Percentiles rank a stretch among this genome's conserved stretches.
These are phyloP conservation scores for Hylaeus anthracinus DNA, from an alignment of 1,140 invertebrate species.

Conservation along the genomic window DNA sequence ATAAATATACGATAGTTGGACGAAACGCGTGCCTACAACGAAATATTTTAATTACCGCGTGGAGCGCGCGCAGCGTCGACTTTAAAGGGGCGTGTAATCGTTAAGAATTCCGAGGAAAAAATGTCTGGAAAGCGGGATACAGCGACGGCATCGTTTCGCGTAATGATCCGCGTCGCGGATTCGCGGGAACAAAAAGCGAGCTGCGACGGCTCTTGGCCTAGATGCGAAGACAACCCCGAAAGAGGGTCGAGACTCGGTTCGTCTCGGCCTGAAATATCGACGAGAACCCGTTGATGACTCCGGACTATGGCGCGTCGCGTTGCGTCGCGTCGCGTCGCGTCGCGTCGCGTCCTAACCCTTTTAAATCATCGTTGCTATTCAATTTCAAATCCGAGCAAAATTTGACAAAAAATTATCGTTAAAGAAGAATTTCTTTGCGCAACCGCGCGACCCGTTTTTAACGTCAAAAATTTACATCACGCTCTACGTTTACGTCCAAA, in stretches of 20 bases:
- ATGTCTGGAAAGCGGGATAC: constrained; percentile 12
- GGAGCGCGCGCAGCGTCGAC: background rate
- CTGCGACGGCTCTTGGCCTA: constrained; percentile 38
- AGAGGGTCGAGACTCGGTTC: background rate
- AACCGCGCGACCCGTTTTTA: background rate
- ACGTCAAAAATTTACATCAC: too few species aligned
- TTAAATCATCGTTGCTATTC: constrained; percentile 29
- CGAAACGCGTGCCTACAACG: too few species aligned
- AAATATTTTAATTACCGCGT: constrained; percentile 18
- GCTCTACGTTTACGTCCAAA: too few species aligned
- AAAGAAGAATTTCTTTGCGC: background rate
- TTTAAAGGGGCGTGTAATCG: background rate
- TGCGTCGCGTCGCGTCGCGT: background rate
- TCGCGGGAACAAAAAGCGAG: constrained; percentile 30
- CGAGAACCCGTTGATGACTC: constrained; percentile 20
- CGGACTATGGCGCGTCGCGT: background rate
- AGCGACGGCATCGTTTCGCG: constrained; percentile 22
- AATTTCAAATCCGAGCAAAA: background rate
- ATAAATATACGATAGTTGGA: constrained; percentile 5
- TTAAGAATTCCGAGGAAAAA: background rate
- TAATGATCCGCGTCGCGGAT: constrained; percentile 34
- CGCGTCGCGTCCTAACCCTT: background rate
- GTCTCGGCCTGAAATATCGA: constrained; percentile 16
- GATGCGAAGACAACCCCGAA: constrained; percentile 15
- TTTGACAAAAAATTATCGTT: background rate